A percentile compares a stretch with the other conserved stretches of the same genome.
Evolutionary conservation across 1,140 invertebrate genomes (phyloP).

Genomic region (Platorchestia sp.): DNA sequence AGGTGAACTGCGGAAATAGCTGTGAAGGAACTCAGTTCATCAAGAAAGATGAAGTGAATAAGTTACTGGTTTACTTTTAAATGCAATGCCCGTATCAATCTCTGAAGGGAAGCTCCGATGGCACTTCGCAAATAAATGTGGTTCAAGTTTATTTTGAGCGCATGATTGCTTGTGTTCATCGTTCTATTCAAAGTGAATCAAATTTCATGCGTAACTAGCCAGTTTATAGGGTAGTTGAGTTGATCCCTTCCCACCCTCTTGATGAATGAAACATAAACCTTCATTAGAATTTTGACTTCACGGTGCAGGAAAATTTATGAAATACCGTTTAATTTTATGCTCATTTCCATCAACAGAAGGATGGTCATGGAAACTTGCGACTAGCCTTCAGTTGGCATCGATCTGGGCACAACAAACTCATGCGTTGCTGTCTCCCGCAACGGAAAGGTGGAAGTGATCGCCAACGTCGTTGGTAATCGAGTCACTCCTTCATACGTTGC

Average conservation of each 20-base stretch:
- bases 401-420: constrained; percentile 97
- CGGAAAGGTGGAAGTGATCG: constrained; percentile 92
- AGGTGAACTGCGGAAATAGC: too few species aligned
- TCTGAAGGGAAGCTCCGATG: too few species aligned
- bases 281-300: background rate
- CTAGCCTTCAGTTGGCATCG: constrained; percentile 88
- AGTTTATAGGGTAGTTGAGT: background rate
- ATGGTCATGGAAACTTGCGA: background rate
- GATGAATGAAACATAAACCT: background rate
- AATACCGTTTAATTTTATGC: background rate
- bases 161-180: too few species aligned
- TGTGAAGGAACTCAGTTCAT: too few species aligned
- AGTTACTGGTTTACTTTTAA: too few species aligned
- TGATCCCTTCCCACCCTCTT: background rate
- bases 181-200: too few species aligned
- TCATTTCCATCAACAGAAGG: background rate
- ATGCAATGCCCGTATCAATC: too few species aligned
- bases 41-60: too few species aligned
- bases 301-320: background rate
- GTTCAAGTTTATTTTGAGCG: too few species aligned
- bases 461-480: constrained; percentile 93
- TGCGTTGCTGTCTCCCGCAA: constrained; percentile 98
- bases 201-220: background rate
- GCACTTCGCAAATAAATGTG: too few species aligned
- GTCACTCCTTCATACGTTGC: constrained; percentile 97